Evolutionary conservation across 2,888 invertebrate genomes (phyloP), one percentile per base, ranked within the genome.

Genomic region (Autographa pulchrina): DNA sequence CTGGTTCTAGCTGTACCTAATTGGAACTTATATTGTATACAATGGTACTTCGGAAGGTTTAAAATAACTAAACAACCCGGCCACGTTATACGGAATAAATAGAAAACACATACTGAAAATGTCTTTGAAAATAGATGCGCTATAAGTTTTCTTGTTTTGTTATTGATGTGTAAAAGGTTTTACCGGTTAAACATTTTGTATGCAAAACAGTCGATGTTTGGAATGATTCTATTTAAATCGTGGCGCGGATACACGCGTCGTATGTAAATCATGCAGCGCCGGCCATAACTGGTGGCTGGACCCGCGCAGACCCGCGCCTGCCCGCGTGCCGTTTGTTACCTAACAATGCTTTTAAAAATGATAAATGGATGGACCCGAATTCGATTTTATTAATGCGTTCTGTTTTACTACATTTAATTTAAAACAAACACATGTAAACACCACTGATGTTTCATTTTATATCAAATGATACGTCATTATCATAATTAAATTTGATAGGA

Each of bases 261-360:
- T 86, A 88, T 90, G 91, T 89, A 91, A 92, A 92, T 93, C 87
- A 89, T 81, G 77, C 76, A 77, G 56, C 71, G 70, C 73, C 71
- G 78, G 72, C 60, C 52, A 77, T 82, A 81, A 78, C 80, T 74
- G 83, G 77, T 69, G 80, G 71, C 80, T 78, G 81, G 79, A 68
- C 76, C 75, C 78, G 70, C 79, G 78, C 71, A 6, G 35, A 8
- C 7, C 41, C 43, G 16, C 16, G 6, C 43, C 43, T 3, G 16
- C 0, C 43, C 43, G 43, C 78, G 77, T 68, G 77, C 78, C 75
- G 81, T 75, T 81, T 78, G 75, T 78, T 79, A 75, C 82, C 80
- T 84, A 86, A 85, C 83, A 86, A 85, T 86, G 80, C 85, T 85
- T 87, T 90, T 90, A 85, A 88, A 82, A 86, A 88, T 91, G 89